These are phyloP conservation scores for Drosophila erecta DNA, from an alignment of 1,140 invertebrate genomes.

Conservation along the genomic window DNA sequence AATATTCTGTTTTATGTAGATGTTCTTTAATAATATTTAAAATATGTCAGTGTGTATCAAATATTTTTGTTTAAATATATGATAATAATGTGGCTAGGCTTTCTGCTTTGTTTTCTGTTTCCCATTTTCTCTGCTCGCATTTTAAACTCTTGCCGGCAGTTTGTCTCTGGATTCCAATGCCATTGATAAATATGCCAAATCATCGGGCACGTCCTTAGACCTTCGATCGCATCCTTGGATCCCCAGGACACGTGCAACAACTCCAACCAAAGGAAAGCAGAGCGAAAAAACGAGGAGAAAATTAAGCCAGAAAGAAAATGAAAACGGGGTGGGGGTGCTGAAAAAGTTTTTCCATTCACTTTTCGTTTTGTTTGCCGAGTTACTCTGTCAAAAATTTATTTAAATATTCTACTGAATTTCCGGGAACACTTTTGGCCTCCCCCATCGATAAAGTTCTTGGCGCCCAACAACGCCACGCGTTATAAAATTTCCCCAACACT, in stretches of 20 bases:
- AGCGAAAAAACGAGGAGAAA: conserved; percentile 23
- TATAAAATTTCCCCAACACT: conserved; percentile 68
- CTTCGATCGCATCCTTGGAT: conserved; percentile 23
- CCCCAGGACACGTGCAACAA: conserved; percentile 26
- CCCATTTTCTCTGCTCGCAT: conserved; percentile 19
- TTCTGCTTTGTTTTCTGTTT: too few relatives aligned
- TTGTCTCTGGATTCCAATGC: conserved; percentile 6
- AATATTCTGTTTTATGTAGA: too few relatives aligned
- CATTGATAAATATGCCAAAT: conserved; percentile 54
- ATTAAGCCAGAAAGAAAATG: conserved; percentile 5
- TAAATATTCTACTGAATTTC: conserved; percentile 63
- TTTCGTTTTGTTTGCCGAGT: conserved; percentile 51
- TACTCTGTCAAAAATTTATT: conserved; percentile 70
- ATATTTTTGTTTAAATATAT: too few relatives aligned
- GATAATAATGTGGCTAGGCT: too few relatives aligned
- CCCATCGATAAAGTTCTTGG: conserved; percentile 9
- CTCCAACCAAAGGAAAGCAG: conserved; percentile 11
- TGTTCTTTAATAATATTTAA: too few relatives aligned
- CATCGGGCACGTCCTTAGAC: conserved; percentile 55
- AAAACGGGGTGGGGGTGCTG: background rate
- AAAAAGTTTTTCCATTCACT: conserved; percentile 64
- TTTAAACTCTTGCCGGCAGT: conserved; percentile 24
- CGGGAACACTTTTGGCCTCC: conserved; percentile 13
- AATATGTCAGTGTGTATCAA: too few relatives aligned
- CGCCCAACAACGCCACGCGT: conserved; percentile 56